Evolutionary conservation across 2,888 invertebrate species (phyloP).

Genomic region (Eumerus sabulonum): DNA sequence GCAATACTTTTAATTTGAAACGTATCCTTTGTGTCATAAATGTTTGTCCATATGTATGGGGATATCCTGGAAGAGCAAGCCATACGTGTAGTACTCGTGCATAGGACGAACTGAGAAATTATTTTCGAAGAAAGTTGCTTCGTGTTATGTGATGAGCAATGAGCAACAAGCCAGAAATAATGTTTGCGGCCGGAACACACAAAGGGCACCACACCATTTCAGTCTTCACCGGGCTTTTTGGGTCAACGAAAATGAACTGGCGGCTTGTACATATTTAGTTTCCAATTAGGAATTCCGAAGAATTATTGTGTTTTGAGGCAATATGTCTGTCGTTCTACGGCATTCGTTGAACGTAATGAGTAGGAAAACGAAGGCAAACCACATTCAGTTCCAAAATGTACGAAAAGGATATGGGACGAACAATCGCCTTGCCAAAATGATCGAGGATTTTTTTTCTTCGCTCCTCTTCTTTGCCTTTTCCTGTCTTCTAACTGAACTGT

Average conservation of each 20-base stretch:
- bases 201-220: too few relatives aligned
- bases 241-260: too few relatives aligned
- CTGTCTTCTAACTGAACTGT: conserved; percentile 15
- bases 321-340: not conserved
- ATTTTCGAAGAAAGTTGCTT: too few relatives aligned
- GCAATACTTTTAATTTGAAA: conserved; percentile 36
- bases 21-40: conserved; percentile 4
- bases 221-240: too few relatives aligned
- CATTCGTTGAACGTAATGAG: not conserved
- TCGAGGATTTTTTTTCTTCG: conserved; percentile 22
- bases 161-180: conserved; percentile 3
- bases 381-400: not conserved
- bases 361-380: conserved; percentile 16
- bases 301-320: not conserved
- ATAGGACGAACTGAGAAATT: not conserved
- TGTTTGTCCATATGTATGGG: conserved; percentile 11
- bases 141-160: not conserved
- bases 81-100: not conserved
- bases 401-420: conserved; percentile 18
- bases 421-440: conserved; percentile 37
- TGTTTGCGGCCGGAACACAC: too few relatives aligned
- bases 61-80: conserved; percentile 2
- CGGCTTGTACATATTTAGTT: conserved; percentile 53
- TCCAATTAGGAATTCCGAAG: conserved; percentile 28
- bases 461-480: conserved; percentile 10